These are phyloP conservation scores for Pelvicachromis taeniatus DNA, from an alignment of 2,113 vertebrate species.

Conservation along the genomic window DNA sequence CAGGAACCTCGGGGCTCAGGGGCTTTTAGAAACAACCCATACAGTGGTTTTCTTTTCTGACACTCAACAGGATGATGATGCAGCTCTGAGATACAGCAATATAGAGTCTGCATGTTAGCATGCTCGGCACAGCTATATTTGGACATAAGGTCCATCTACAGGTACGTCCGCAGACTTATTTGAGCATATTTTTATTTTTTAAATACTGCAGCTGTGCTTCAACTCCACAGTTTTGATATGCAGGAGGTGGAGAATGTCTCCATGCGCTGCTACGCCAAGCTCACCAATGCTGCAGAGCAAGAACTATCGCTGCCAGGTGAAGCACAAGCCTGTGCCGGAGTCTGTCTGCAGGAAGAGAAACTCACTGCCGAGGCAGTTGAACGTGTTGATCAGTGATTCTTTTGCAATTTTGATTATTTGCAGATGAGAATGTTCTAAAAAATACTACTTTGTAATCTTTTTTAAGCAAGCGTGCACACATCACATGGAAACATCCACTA, in stretches of 20 bases:
- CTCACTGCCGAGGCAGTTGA: not conserved
- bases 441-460: not conserved
- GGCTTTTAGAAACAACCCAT: not conserved
- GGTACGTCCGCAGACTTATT: not conserved
- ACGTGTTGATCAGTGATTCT: not conserved
- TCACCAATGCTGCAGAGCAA: rapidly evolving
- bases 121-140: not conserved
- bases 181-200: not conserved
- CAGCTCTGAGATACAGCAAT: not conserved
- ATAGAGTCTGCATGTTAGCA: not conserved
- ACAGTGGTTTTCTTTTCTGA: rapidly evolving
- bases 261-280: not conserved
- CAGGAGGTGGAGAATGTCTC: not conserved
- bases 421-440: not conserved
- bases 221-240: not conserved
- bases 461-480: not conserved
- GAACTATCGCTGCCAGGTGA: not conserved
- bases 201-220: not conserved
- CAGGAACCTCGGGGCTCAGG: not conserved
- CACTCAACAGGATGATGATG: not conserved
- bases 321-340: not conserved
- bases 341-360: not conserved
- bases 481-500: not conserved
- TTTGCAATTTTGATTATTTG: not conserved
- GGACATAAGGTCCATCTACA: not conserved